Conservation (phyloP, 1,140 invertebrate species). For the Drosophila bocqueti region DNA sequence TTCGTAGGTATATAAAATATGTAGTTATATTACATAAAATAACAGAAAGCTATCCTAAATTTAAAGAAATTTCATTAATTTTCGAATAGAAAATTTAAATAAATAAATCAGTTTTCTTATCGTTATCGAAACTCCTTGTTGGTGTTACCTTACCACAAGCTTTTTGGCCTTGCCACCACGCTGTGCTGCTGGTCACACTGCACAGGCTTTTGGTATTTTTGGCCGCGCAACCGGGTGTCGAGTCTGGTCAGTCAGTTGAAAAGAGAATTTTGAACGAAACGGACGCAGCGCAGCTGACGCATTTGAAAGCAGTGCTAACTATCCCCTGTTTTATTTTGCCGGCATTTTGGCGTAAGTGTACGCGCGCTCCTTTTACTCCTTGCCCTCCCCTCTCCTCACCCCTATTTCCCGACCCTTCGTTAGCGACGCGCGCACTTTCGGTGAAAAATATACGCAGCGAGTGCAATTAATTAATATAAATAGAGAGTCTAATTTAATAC, state of each 20-base stretch:
- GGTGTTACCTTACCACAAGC: not conserved
- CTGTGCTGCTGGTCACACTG: conserved; percentile 1
- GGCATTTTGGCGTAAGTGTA: conserved; percentile 52
- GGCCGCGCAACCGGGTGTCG: conserved; percentile 27
- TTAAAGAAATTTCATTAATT: too few species aligned
- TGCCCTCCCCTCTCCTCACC: not conserved
- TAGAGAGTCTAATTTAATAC: conserved; percentile 39
- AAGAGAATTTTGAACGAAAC: conserved; percentile 31
- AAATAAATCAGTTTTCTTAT: not conserved
- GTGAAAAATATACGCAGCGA: conserved; percentile 18
- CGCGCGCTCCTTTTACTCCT: conserved; percentile 26
- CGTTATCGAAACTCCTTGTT: not conserved
- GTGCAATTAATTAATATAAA: conserved; percentile 52
- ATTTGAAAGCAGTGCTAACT: conserved; percentile 3
- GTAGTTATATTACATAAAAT: too few species aligned
- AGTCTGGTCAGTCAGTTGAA: conserved; percentile 33
- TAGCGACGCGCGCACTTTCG: conserved; percentile 42
- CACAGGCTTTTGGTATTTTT: conserved; percentile 22
- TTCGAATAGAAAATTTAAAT: not conserved
- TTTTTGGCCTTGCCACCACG: not conserved
- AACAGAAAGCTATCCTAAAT: too few species aligned
- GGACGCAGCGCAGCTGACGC: conserved; percentile 23
- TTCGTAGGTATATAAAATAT: too few species aligned
- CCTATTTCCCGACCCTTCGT: not conserved
- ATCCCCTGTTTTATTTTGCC: conserved; percentile 43